phyloP scores from a whole-genome alignment of 1,140 invertebrate genomes.

The Neotoxoptera formosana region DNA sequence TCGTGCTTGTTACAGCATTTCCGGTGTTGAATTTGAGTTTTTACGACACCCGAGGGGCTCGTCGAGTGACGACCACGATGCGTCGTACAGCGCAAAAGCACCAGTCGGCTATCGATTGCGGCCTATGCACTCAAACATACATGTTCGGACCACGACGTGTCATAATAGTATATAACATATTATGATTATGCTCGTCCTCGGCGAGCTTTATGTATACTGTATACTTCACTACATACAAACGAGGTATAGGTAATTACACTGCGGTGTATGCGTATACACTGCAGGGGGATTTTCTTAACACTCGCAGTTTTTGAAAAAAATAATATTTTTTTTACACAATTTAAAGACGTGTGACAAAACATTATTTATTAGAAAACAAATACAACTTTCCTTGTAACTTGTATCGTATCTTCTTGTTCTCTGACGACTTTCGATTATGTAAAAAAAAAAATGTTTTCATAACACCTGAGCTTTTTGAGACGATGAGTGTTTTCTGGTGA shows the following conservation, averaged over 20 bases:
- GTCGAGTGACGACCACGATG: neutral
- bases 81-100: neutral
- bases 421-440: neutral
- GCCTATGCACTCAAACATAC: neutral
- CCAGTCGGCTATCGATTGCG: neutral
- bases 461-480: neutral
- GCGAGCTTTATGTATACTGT: too few relatives aligned
- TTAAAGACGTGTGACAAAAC: neutral
- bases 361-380: neutral
- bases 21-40: neutral
- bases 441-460: neutral
- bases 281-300: too few relatives aligned
- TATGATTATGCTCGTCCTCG: neutral
- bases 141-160: neutral
- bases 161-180: neutral
- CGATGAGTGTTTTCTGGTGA: neutral
- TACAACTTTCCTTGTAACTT: neutral
- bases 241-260: neutral
- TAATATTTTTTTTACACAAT: neutral
- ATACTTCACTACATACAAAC: neutral
- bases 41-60: neutral
- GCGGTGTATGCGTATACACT: too few relatives aligned
- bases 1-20: neutral
- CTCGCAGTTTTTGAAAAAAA: neutral
- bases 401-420: neutral